Evolutionary conservation across 2,888 invertebrate genomes (phyloP), one percentile per base, ranked within the genome.

Genomic region (Andrena hattorfiana): DNA sequence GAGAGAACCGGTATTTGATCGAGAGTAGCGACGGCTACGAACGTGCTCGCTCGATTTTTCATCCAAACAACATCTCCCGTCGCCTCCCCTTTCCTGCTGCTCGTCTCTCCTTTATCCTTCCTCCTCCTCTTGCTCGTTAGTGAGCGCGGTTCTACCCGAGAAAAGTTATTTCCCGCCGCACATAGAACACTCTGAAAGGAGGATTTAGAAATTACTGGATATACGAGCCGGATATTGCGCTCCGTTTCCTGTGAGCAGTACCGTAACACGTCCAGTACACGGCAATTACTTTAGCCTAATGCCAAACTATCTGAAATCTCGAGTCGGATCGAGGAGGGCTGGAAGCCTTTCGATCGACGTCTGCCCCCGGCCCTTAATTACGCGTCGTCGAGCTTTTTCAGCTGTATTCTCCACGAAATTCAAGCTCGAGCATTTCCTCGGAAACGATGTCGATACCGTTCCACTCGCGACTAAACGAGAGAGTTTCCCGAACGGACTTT

Each of bases 1-100:
- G 59, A 59, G 90, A 90, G 89, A 93, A 93, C 93, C 93, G 92
- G 93, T 93, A 92, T 91, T 89, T 89, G 87, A 20, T 84, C 80
- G 87, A 89, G 82, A 86, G 83, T 87, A 91, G 88, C 87, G 87
- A 89, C 76, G 83, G 90, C 81, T 87, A 67, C 78, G 75, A 89
- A 63, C 83, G 26, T 0, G 56, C 28, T 16, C 3, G 16, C 7
- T 26, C 42, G 51, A 68, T n/a, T 72, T 67, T 72, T 60, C 26
- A 26, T 16, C 13, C 28, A 26, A 67, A 48, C 64, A 75, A 75
- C 32, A 16, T 3, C 6, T 28, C 32, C 10, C 2, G 8, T 2
- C 23, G 13, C 5, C 30, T 48, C 23, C 26, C 1, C 2, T 0
- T 23, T 32, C 20, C 20, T 26, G 32, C 42, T 0, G 23, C 54